These are phyloP conservation scores for Lutjanus erythropterus DNA, from an alignment of 2,113 vertebrate species.

Conservation along the genomic window DNA sequence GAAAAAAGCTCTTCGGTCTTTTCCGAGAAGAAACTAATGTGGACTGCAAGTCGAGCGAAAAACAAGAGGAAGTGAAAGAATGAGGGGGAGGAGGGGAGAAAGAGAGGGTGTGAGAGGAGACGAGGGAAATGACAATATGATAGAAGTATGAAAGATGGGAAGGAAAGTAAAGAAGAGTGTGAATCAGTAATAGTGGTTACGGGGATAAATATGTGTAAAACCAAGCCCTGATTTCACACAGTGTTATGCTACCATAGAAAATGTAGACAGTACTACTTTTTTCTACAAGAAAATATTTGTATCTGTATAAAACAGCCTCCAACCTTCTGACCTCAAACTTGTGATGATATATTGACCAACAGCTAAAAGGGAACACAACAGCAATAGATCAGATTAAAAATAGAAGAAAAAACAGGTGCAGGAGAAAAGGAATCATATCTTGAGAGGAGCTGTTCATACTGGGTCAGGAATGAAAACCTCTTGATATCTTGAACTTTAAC, in stretches of 20 bases:
- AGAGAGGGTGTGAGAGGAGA: neutral
- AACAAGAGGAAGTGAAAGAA: slow-evolving; percentile 32
- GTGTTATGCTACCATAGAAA: neutral
- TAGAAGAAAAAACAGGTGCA: neutral
- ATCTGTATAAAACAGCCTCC: neutral
- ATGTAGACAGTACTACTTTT: neutral
- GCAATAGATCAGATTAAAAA: slow-evolving; percentile 16
- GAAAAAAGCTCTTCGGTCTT: slow-evolving; percentile 46
- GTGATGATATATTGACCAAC: slow-evolving; percentile 13
- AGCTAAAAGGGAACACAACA: slow-evolving; percentile 1
- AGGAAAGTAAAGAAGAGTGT: neutral
- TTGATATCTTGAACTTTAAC: neutral
- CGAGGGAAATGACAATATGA: neutral
- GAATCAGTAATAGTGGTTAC: neutral
- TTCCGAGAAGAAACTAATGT: slow-evolving; percentile 25
- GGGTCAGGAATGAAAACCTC: neutral
- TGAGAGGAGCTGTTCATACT: neutral
- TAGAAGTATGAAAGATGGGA: neutral
- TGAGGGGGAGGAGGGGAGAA: neutral
- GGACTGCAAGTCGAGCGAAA: slow-evolving; percentile 38
- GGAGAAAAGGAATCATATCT: neutral
- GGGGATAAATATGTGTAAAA: neutral
- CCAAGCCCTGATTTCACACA: neutral
- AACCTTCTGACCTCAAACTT: slow-evolving; percentile 1
- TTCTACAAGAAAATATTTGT: neutral